Percentiles rank a stretch among this genome's conserved stretches.
These are phyloP conservation scores for Molanna angustata DNA, from an alignment of 2,888 invertebrate species.

Conservation along the genomic window DNA sequence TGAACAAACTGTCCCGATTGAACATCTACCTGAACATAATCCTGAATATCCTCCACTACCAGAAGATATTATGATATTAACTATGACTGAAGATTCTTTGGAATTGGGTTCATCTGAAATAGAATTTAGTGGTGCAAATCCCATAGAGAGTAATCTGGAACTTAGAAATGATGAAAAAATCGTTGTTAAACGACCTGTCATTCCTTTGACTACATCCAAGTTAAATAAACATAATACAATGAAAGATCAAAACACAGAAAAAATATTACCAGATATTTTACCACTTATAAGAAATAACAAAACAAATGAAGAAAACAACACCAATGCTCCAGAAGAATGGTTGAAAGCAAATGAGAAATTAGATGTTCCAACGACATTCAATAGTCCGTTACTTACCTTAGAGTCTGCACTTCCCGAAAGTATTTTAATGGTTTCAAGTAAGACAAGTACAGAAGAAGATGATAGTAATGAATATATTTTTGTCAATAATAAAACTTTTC, in stretches of 20 bases:
- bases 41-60: slow-evolving; percentile 55
- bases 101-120: slow-evolving; percentile 26
- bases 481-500: slow-evolving; percentile 19
- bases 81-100: slow-evolving; percentile 35
- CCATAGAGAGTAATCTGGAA: slow-evolving; percentile 15
- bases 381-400: slow-evolving; percentile 23
- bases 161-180: slow-evolving; percentile 25
- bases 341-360: slow-evolving; percentile 37
- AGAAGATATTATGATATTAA: slow-evolving; percentile 46
- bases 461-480: slow-evolving; percentile 31
- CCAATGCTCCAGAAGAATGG: slow-evolving; percentile 38
- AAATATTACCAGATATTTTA: slow-evolving; percentile 40
- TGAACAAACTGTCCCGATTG: slow-evolving; percentile 27
- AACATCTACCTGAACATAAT: slow-evolving; percentile 40
- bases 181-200: slow-evolving; percentile 23
- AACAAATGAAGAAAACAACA: slow-evolving; percentile 23
- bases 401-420: slow-evolving; percentile 30
- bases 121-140: slow-evolving; percentile 24
- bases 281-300: slow-evolving; percentile 38
- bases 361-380: too few relatives aligned
- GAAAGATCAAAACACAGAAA: slow-evolving; percentile 29
- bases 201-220: slow-evolving; percentile 18
- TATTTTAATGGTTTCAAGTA: slow-evolving; percentile 25
- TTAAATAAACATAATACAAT: slow-evolving; percentile 29
- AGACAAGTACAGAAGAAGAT: slow-evolving; percentile 27